Base-by-base conservation (phyloP, 2,888 invertebrate species). In the Carabus problematicus region DNA sequence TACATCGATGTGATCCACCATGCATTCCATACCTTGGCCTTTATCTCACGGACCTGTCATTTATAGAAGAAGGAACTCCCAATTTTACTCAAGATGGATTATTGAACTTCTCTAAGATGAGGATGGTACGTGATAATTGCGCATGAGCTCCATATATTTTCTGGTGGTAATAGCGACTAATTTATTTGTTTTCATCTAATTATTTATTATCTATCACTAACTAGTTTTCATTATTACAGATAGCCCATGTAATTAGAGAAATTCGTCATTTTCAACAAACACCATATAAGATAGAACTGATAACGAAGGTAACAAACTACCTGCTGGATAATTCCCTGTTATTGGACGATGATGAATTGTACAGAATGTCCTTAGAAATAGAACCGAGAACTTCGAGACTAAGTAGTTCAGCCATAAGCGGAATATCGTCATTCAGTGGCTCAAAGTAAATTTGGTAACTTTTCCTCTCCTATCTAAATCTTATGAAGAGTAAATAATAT, bases 101-200 rank as follows among this genome's bases (percentile, higher is more conserved):
- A 12, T 85, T 96, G 54, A 96, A 96, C 79, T 96, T 95, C 82
- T 94, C 95, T 6, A 96, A 96, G 83, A 95, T 96, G 95, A 85
- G 95, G 84, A 95, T 96, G 95, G 95, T 94, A 82, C 16, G 8
- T 47, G 47, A 11, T 47, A 47, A 47, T 49, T 67, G 8, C 6
- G 3, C 29, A 29, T 29, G 29, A 29, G 29, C 29, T 29, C 29
- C 6, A 29, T 6, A 29, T 64, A 59, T 54, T 67, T 40, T 42
- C 8, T 45, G 11, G 41, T 64, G 63, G 6, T 29, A 29, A 29
- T 29, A 29, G 14, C 29, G 9, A 62, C 41, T 39, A 8, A 12
- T 19, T 62, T 11, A 29, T 29, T 29, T 29, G 29, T 6, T 29
- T 29, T 29, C 29, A 2, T 29, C 2, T 29, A 29, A 29, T 45